These are phyloP conservation scores for Sisor rabdophorus DNA, from an alignment of 2,113 vertebrate genomes.

Conservation along the genomic window DNA sequence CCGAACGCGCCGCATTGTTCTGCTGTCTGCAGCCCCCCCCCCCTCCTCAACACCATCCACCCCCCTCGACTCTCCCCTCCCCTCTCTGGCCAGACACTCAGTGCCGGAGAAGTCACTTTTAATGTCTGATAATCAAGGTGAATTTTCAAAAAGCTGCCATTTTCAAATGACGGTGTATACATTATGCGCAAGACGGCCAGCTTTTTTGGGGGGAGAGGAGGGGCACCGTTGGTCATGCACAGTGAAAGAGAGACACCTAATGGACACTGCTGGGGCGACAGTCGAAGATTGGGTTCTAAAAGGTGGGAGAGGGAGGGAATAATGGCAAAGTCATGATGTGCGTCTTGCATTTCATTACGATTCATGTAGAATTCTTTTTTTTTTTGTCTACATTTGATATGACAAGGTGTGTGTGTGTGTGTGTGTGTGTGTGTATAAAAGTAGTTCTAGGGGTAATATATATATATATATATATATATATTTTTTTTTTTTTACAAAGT, in stretches of 20 bases:
- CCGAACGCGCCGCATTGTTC: constrained; percentile 81
- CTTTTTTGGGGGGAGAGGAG: constrained; percentile 54
- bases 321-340: constrained; percentile 35
- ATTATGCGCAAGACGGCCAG: constrained; percentile 73
- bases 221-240: constrained; percentile 62
- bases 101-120: constrained; percentile 86
- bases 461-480: too few species aligned
- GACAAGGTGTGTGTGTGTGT: constrained; percentile 8
- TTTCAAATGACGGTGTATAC: constrained; percentile 88
- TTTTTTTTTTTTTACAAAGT: background rate
- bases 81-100: constrained; percentile 85
- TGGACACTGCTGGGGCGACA: constrained; percentile 63
- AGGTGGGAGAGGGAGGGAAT: constrained; percentile 3
- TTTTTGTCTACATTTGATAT: constrained; percentile 15
- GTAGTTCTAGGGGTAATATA: too few species aligned
- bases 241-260: constrained; percentile 89
- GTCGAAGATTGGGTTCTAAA: constrained; percentile 21
- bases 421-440: background rate
- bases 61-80: background rate
- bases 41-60: constrained; percentile 53
- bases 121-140: constrained; percentile 94
- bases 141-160: constrained; percentile 94
- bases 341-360: constrained; percentile 18
- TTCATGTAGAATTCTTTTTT: constrained; percentile 49
- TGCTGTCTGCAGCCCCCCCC: constrained; percentile 85